Evolutionary conservation across 2,888 invertebrate species (phyloP).

Genomic region (Stegophylla sp.): DNA sequence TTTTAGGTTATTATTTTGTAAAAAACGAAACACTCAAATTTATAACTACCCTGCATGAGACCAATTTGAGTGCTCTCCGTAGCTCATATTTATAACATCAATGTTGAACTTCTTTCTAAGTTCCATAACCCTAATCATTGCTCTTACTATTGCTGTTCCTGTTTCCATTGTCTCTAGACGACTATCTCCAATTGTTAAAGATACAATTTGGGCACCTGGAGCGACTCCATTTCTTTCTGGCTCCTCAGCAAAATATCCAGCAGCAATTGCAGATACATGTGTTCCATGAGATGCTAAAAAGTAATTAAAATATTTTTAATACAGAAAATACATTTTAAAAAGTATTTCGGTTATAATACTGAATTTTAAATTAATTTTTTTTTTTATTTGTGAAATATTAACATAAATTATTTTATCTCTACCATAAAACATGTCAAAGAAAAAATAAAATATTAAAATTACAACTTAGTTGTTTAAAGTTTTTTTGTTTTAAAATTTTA

Average conservation of each 20-base stretch:
- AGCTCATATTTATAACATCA: constrained; percentile 97
- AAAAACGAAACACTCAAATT: too few species aligned
- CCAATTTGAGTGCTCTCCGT: constrained; percentile 94
- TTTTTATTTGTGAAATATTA: too few species aligned
- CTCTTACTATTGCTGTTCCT: constrained; percentile 88
- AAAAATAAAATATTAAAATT: too few species aligned
- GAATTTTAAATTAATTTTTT: too few species aligned
- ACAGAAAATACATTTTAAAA: too few species aligned
- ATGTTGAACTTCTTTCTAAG: constrained; percentile 69
- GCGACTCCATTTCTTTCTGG: constrained; percentile 93
- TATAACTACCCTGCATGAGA: constrained; percentile 78
- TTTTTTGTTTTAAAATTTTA: too few species aligned
- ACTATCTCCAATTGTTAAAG: constrained; percentile 89
- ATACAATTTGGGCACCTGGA: constrained; percentile 93
- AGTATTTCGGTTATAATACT: too few species aligned
- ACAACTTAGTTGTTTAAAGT: too few species aligned
- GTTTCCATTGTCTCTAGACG: constrained; percentile 96
- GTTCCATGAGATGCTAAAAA: constrained; percentile 90
- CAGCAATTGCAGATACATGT: constrained; percentile 95
- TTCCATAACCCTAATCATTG: constrained; percentile 84
- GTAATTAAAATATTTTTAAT: too few species aligned
- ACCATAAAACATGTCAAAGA: too few species aligned
- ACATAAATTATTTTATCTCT: too few species aligned
- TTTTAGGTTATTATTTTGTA: constrained; percentile 64
- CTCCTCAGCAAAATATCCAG: constrained; percentile 84